Base-by-base conservation (phyloP, 2,888 invertebrate species). In the Calliphora vomitoria region DNA sequence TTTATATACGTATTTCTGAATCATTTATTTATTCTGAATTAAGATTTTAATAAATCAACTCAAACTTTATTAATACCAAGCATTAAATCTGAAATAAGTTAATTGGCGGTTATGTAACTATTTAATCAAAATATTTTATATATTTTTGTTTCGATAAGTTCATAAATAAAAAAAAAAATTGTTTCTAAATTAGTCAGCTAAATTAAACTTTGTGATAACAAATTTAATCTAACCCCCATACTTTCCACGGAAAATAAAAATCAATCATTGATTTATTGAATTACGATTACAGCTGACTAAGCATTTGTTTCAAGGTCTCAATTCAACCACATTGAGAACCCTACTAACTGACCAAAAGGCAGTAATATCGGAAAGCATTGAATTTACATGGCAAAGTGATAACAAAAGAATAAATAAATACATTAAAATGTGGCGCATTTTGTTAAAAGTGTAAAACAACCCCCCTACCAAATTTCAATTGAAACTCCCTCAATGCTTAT, bases 121-220 rank as follows among this genome's bases (percentile, higher is more conserved):
- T 55, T 20, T 55, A 55, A 55, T 20, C 20, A 1, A 20, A 20
- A 20, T 55, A 18, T 20, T 8, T 53, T 20, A 53, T 18, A 18
- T 20, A 3, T 55, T 55, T 55, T 20, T 15, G 11, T 20, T 55
- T n/a, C 13, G 50, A 50, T 25, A 25, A 58, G 20, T 58, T 25
- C 58, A 20, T 13, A 69, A n/a, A n/a, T n/a, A n/a, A n/a, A n/a
- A n/a, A n/a, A n/a, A 69, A n/a, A 69, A 69, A 50, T 31, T 10
- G 5, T 66, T 41, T 50, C 13, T 3, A 44, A 69, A 47, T 69
- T 69, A 69, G n/a, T 47, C 68, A 69, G 44, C 25, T 8, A 25
- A 69, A 25, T 31, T 3, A 50, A 69, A 69, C 8, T 50, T 8
- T 50, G 5, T 69, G 68, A 69, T 66, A 44, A 66, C 44, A 44